A percentile compares a stretch with the other conserved stretches of the same genome.
These are phyloP conservation scores for Epinotia nisella DNA, from an alignment of 2,888 invertebrate genomes.

Conservation along the genomic window DNA sequence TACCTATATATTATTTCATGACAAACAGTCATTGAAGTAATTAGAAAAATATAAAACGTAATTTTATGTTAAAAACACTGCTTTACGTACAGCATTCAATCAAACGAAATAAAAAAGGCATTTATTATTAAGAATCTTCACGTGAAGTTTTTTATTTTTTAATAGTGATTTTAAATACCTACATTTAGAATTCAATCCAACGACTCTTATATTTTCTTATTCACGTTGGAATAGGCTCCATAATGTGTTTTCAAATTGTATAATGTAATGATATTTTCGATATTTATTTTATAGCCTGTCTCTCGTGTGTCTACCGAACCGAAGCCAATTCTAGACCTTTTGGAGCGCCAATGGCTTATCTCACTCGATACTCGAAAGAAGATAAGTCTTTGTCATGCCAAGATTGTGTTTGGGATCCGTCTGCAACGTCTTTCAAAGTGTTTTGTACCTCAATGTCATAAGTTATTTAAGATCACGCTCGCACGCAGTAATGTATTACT, in stretches of 20 bases:
- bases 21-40: no score
- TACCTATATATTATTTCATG: no score
- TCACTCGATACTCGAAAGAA: neutral
- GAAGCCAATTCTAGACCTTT: neutral
- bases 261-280: neutral
- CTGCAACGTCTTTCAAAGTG: constrained; percentile 8
- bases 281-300: neutral
- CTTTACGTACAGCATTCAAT: no score
- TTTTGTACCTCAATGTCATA: constrained; percentile 22
- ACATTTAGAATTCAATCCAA: no score
- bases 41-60: no score
- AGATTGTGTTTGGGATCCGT: neutral
- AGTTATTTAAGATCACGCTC: constrained; percentile 29
- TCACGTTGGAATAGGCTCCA: no score
- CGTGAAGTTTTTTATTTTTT: no score
- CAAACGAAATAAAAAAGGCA: no score
- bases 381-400: neutral
- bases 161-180: no score
- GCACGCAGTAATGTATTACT: neutral
- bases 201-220: no score
- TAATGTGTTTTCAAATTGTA: neutral
- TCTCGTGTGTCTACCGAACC: neutral
- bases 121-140: no score
- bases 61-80: no score
- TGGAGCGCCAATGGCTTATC: neutral